Evolutionary conservation across 2,888 invertebrate species (phyloP).

Genomic region (Macrosoma leucophasiata): DNA sequence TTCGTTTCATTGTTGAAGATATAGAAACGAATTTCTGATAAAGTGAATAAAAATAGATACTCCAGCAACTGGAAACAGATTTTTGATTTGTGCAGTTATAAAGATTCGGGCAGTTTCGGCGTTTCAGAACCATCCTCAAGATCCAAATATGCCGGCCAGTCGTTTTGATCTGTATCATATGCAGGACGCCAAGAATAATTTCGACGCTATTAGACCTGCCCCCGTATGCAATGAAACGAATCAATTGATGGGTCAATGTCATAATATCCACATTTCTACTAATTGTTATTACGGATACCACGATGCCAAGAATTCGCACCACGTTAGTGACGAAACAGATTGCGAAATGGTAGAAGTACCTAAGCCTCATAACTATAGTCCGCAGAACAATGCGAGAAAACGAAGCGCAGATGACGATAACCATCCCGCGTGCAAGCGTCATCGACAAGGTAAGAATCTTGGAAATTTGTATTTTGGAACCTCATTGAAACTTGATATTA

Average conservation of each 20-base stretch:
- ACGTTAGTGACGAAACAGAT: conserved; percentile 42
- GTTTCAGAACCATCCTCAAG: too few species aligned
- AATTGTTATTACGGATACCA: conserved; percentile 74
- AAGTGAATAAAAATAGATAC: too few species aligned
- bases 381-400: conserved; percentile 47
- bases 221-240: conserved; percentile 55
- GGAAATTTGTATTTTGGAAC: conserved; percentile 31
- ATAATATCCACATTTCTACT: conserved; percentile 64
- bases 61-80: too few species aligned
- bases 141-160: conserved; percentile 60
- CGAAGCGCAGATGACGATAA: conserved; percentile 55
- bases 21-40: too few species aligned
- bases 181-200: conserved; percentile 65
- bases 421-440: conserved; percentile 54
- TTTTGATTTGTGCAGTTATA: too few species aligned
- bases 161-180: conserved; percentile 54
- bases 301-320: conserved; percentile 38
- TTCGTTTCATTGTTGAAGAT: too few species aligned
- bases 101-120: too few species aligned
- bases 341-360: conserved; percentile 61
- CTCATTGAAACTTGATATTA: too few species aligned
- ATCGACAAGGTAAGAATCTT: conserved; percentile 61
- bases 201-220: conserved; percentile 62
- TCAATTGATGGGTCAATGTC: conserved; percentile 56
- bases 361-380: conserved; percentile 28